Conservation (phyloP, 2,113 vertebrate genomes). For the Daphoenositta chrysoptera region DNA sequence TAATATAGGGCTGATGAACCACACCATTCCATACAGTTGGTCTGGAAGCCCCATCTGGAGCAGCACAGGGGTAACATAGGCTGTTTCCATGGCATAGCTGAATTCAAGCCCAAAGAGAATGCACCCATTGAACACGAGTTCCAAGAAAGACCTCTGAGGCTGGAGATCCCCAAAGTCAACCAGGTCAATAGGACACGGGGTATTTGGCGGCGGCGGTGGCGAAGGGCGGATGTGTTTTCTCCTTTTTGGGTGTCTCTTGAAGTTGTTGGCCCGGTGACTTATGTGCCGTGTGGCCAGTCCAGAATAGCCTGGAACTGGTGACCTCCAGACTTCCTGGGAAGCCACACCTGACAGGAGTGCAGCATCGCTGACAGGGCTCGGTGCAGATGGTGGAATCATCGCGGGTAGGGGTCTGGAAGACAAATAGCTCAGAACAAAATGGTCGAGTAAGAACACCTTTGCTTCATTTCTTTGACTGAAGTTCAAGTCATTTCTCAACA, state of each 20-base stretch:
- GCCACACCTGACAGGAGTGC: slow-evolving; percentile 71
- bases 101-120: slow-evolving; percentile 96
- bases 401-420: background rate
- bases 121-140: slow-evolving; percentile 92
- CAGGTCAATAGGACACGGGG: slow-evolving; percentile 87
- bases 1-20: slow-evolving; percentile 97
- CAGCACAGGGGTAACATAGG: slow-evolving; percentile 92
- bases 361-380: slow-evolving; percentile 80
- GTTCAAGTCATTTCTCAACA: background rate
- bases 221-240: slow-evolving; percentile 89
- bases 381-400: slow-evolving; percentile 81
- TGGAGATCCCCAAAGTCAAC: slow-evolving; percentile 87
- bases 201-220: slow-evolving; percentile 91
- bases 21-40: slow-evolving; percentile 95
- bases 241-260: slow-evolving; percentile 92
- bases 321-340: slow-evolving; percentile 84
- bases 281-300: slow-evolving; percentile 83
- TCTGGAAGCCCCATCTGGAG: slow-evolving; percentile 97
- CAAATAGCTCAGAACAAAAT: background rate
- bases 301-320: slow-evolving; percentile 79
- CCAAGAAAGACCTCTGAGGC: slow-evolving; percentile 87
- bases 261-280: slow-evolving; percentile 97
- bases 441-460: background rate
- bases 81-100: slow-evolving; percentile 98
- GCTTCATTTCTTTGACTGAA: background rate